Evolutionary conservation across 2,113 vertebrate genomes (phyloP), one percentile per base, ranked within the genome.

Genomic region (Gobius niger): DNA sequence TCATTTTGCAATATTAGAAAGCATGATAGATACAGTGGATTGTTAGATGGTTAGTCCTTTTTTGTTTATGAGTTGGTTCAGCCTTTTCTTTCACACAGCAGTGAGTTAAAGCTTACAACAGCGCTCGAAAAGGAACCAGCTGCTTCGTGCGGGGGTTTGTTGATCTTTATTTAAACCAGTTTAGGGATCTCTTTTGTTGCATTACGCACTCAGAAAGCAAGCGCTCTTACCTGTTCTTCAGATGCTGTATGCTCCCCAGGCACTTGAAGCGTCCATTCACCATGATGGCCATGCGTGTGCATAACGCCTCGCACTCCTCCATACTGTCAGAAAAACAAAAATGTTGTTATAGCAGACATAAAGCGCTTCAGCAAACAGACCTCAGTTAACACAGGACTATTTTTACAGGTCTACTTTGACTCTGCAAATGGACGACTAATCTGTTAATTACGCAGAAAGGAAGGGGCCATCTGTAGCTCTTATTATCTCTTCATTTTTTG

Each of bases 201-300:
- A 6, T 19, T 44, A 49, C 41, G 2, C 44, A 57, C 44, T 50
- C 7, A 18, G 9, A 52, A 67, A 79, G 44, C 8, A 47, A 81
- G 49, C n/a, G 69, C 16, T 9, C 82, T 86, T 59, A 91, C 91
- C 91, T 90, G 89, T 63, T 90, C 73, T 92, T 92, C 14, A 92
- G 85, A 85, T 98, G 96, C 90, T 98, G 96, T 85, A 96, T 98
- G 91, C 96, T 98, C 52, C 96, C 96, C 0, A 98, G 94, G 67
- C 96, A 98, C 80, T 95, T 95, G 72, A 98, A 94, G 5, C 91
- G 92, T 1, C 96, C 96, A 0, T 98, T 98, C 61, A 98, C 96
- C 96, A 98, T 98, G 88, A 98, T 98, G 82, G 96, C 95, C 91
- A 98, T 92, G 41, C 96, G 92, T 0, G 96, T 98, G 86, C 96